Evolutionary conservation across 2,797 vertebrate genomes (phyloP).

Genomic region (Miichthys miiuy): DNA sequence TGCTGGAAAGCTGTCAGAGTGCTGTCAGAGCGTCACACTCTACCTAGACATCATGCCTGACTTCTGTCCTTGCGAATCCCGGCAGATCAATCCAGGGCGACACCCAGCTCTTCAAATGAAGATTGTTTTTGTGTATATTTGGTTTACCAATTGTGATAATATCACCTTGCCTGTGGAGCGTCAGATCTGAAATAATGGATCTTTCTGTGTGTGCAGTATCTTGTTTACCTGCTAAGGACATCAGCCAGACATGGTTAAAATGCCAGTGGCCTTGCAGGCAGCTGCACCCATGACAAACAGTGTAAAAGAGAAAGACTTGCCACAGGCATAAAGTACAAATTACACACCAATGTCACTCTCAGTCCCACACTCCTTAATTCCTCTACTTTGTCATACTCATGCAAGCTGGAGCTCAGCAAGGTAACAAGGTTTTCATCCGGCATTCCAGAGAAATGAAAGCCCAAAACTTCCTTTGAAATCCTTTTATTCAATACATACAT

Average conservation of each 20-base stretch:
- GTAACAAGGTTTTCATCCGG: slow-evolving; percentile 24
- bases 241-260: slow-evolving; percentile 30
- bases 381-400: slow-evolving; percentile 9
- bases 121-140: slow-evolving; percentile 14
- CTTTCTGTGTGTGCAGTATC: slow-evolving; percentile 22
- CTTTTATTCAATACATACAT: slow-evolving; percentile 20
- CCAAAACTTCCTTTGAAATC: slow-evolving; percentile 44
- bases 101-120: slow-evolving; percentile 37
- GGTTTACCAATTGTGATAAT: slow-evolving; percentile 18
- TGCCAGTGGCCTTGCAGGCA: slow-evolving; percentile 12
- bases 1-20: slow-evolving; percentile 60
- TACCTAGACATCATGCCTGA: slow-evolving; percentile 36
- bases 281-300: background rate
- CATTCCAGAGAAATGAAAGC: slow-evolving; percentile 32
- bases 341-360: slow-evolving; percentile 11
- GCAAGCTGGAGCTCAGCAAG: slow-evolving; percentile 2
- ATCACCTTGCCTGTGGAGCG: slow-evolving; percentile 5
- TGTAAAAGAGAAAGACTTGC: slow-evolving; percentile 2
- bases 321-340: slow-evolving; percentile 31
- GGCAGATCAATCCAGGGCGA: slow-evolving; percentile 40
- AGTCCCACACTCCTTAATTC: slow-evolving; percentile 13
- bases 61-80: slow-evolving; percentile 64
- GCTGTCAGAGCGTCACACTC: slow-evolving; percentile 13
- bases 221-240: slow-evolving; percentile 3
- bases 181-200: slow-evolving; percentile 10